Base-by-base conservation (phyloP, 1,140 invertebrate species). In the Drosophila tristis region DNA sequence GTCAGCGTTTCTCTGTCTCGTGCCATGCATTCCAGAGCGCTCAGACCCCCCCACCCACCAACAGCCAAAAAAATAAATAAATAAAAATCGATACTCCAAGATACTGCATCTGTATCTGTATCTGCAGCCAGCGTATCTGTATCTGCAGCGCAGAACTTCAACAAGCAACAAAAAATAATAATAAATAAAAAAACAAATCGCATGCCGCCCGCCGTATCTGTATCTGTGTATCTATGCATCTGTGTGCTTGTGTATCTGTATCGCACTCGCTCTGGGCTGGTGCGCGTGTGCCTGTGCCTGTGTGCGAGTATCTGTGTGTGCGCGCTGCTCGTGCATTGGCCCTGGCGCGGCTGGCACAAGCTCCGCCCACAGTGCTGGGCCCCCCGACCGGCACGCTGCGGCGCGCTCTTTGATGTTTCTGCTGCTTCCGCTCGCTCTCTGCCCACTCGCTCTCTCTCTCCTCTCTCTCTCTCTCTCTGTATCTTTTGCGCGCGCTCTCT, bases 341-440 rank as follows among this genome's bases (percentile, higher is more conserved):
- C 35, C 9, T 39, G 16, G 2, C 16, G 9, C 20, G 35, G 39
- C 16, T 25, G 29, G 35, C 35, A 6, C n/a, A 53, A 43, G 56
- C 73, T 67, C 64, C 74, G 74, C 74, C 74, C 65, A 39, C 44
- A 4, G 43, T 25, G 4, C 15, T 20, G 20, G 20, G 57, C 6
- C 26, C n/a, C 2, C 47, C 59, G 71, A 47, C 71, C 70, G 74
- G 7, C 58, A 65, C 65, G 76, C 68, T 9, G 72, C 84, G 80
- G 84, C 59, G 72, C 65, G 45, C 79, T 61, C 85, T 89, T 89
- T 89, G 84, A 89, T 70, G 59, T 78, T 13, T 35, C 35, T 20
- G 15, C 44, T 70, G 4, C 57, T 29, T 48, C 58, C 16, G 43
- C 45, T 50, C 50, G 20, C 45, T 15, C 43, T 65, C 67, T 25